Evolutionary conservation across 2,888 invertebrate species (phyloP).

Genomic region (Ashinkailepas kermadecensis): DNA sequence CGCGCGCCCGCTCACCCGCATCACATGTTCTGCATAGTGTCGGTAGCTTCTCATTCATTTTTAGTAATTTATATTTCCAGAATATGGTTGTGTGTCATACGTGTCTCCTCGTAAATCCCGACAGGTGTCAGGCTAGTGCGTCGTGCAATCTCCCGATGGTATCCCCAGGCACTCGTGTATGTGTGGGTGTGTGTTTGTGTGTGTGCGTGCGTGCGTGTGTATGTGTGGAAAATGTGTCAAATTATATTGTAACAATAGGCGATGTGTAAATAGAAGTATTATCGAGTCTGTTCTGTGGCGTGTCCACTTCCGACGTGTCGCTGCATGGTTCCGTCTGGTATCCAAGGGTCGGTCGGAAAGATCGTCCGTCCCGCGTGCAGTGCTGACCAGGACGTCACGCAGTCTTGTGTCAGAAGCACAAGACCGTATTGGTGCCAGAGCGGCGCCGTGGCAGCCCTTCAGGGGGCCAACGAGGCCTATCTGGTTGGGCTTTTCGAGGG

Average conservation of each 20-base stretch:
- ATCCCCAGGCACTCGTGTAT: background rate
- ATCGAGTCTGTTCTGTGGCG: background rate
- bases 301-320: too few species aligned
- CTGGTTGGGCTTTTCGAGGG: too few species aligned
- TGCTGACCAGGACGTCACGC: too few species aligned
- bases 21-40: background rate
- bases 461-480: too few species aligned
- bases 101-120: background rate
- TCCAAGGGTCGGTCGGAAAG: too few species aligned
- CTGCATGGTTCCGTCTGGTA: too few species aligned
- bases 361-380: too few species aligned
- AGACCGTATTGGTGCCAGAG: too few species aligned
- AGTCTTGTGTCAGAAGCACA: too few species aligned
- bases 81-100: background rate
- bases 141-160: background rate
- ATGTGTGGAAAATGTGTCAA: conserved; percentile 1
- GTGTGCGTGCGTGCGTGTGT: too few species aligned
- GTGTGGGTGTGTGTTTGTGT: background rate
- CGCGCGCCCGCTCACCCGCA: background rate
- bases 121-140: background rate
- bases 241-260: conserved; percentile 12
- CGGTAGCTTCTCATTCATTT: conserved; percentile 19
- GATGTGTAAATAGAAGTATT: conserved; percentile 18
- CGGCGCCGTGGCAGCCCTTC: too few species aligned
- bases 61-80: conserved; percentile 19